phyloP scores from a whole-genome alignment of 1,140 invertebrate genomes.

The Drosophila kohkoa region DNA sequence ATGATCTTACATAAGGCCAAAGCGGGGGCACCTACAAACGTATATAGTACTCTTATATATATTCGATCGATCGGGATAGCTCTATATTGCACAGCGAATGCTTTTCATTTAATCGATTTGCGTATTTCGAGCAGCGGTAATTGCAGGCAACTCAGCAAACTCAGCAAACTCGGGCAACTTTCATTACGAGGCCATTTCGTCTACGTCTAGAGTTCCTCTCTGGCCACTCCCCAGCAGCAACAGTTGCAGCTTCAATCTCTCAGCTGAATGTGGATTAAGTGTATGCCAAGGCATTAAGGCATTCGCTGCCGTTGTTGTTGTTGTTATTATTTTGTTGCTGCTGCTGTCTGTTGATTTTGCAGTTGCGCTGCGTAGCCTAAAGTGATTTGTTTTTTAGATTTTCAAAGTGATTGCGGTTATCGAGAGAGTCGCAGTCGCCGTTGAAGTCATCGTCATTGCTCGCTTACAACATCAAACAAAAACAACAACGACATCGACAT shows the following conservation, averaged over 20 bases:
- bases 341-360: conserved; percentile 36
- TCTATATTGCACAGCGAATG: conserved; percentile 10
- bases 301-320: conserved; percentile 6
- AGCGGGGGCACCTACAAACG: conserved; percentile 13
- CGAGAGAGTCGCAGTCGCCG: conserved; percentile 32
- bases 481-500: conserved; percentile 32
- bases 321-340: conserved; percentile 1
- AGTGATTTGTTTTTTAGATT: conserved; percentile 83
- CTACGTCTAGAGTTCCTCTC: not conserved
- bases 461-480: conserved; percentile 40
- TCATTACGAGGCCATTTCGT: conserved; percentile 59
- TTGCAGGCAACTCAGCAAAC: conserved; percentile 49
- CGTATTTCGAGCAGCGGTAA: conserved; percentile 79
- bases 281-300: conserved; percentile 73
- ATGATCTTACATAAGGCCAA: conserved; percentile 51
- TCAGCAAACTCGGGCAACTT: conserved; percentile 62
- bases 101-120: conserved; percentile 77
- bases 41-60: no score
- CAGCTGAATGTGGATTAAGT: conserved; percentile 77
- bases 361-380: conserved; percentile 62
- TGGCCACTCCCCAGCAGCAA: conserved; percentile 1
- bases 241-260: not conserved
- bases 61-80: not conserved
- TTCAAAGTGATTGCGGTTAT: conserved; percentile 69
- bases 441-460: conserved; percentile 53